Evolutionary conservation across 2,797 vertebrate genomes (phyloP), one percentile per base, ranked within the genome.

Genomic region (Halcyon smyrnensis): DNA sequence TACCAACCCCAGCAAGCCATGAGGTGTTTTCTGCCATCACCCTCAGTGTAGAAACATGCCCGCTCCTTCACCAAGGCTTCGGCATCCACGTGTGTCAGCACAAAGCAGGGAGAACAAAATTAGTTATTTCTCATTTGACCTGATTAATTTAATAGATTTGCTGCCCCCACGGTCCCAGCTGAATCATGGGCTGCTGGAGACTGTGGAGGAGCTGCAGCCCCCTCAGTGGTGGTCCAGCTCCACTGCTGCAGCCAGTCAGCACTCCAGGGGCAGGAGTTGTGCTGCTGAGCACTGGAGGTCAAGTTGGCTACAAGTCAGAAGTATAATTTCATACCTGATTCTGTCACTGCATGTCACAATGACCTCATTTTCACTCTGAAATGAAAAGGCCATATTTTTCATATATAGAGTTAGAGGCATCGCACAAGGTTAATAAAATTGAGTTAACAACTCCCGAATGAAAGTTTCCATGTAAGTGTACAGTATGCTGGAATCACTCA

Each of bases 211-310:
- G 41, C 46, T 65, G 41, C 53, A 78, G 39, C 10, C 16, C 11
- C 2, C 21, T 75, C 24, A 1, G 27, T 11, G 23, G 11, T 54
- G 60, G 65, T 79, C 79, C 79, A 89, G 41, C 37, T 91, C 74
- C 16, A 39, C 25, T 0, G 0, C 13, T 14, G 8, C 5, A 51
- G 39, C 45, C 57, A 64, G 36, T 12, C 0, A 0, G 28, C 46
- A 67, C 3, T 3, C 6, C 0, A 0, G 8, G 6, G 36, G 39
- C 36, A 67, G 50, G 17, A 64, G 46, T 0, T 48, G 39, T 59
- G 60, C 41, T 46, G 34, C 67, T 17, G 12, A 77, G 23, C 2
- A 0, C 28, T 34, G 5, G 21, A 16, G 28, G 28, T 76, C 24
- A 71, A 59, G 24, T 34, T 69, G 18, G 46, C 18, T 80, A 17